A percentile compares a stretch with the other conserved stretches of the same genome.
These are phyloP conservation scores for Matsumurasca onukii DNA, from an alignment of 1,140 invertebrate genomes.

Conservation along the genomic window DNA sequence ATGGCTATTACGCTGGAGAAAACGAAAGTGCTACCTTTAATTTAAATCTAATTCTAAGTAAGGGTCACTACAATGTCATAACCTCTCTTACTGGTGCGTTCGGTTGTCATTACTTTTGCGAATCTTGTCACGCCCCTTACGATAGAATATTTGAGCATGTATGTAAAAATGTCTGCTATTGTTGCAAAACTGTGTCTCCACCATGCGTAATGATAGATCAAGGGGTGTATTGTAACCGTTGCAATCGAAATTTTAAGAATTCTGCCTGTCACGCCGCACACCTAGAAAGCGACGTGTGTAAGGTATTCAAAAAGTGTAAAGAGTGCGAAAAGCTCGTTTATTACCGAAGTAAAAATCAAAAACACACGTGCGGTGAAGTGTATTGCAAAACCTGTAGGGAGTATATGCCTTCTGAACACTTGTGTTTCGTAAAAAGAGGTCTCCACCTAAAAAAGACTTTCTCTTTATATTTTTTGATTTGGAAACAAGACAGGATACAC, in stretches of 20 bases:
- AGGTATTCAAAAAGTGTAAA: slow-evolving; percentile 1
- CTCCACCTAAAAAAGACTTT: slow-evolving; percentile 14
- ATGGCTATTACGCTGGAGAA: slow-evolving; percentile 1
- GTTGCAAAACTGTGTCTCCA: neutral
- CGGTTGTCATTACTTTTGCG: slow-evolving; percentile 12
- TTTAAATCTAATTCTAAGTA: slow-evolving; percentile 9
- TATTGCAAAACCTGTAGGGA: slow-evolving; percentile 9
- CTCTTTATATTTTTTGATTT: slow-evolving; percentile 7
- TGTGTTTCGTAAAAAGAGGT: slow-evolving; percentile 5
- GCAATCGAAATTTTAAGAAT: neutral
- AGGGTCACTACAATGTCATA: slow-evolving; percentile 25
- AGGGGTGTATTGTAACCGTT: neutral
- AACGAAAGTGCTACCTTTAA: neutral
- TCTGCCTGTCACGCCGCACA: neutral
- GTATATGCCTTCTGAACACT: neutral
- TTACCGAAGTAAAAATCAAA: neutral
- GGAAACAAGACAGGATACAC: neutral
- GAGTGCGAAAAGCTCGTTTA: neutral
- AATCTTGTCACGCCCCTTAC: slow-evolving; percentile 3
- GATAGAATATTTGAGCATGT: neutral
- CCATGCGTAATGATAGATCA: neutral
- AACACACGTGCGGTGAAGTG: slow-evolving; percentile 22
- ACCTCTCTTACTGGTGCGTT: slow-evolving; percentile 16
- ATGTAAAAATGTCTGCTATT: neutral
- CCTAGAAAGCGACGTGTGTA: neutral